Conservation (phyloP, 2,113 vertebrate species). For the Xiphophorus couchianus region DNA sequence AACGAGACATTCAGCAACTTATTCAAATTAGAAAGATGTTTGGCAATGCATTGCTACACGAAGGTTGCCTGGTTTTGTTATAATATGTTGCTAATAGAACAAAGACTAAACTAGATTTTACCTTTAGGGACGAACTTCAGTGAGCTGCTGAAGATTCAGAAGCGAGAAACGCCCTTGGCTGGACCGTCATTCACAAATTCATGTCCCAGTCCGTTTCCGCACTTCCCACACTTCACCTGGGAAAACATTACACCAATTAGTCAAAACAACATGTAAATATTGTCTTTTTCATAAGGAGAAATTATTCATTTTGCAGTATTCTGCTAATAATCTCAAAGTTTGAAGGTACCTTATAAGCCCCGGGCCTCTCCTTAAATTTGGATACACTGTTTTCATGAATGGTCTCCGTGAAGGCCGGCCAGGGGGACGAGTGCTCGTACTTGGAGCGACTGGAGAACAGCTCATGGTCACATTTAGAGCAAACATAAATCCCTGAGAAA, state of each 20-base stretch:
- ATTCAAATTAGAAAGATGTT: neutral
- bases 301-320: neutral
- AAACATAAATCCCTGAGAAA: slow-evolving; percentile 86
- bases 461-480: slow-evolving; percentile 86
- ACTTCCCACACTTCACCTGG: slow-evolving; percentile 75
- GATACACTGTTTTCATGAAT: slow-evolving; percentile 85
- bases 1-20: neutral
- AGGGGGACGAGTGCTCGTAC: slow-evolving; percentile 91
- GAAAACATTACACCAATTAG: slow-evolving; percentile 4
- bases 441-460: slow-evolving; percentile 91
- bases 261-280: neutral
- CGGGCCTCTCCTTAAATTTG: slow-evolving; percentile 81
- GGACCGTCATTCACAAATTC: slow-evolving; percentile 94
- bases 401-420: slow-evolving; percentile 93
- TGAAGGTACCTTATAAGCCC: slow-evolving; percentile 84
- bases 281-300: neutral
- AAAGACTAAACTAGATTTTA: slow-evolving; percentile 42
- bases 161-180: slow-evolving; percentile 84
- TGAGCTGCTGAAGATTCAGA: slow-evolving; percentile 99
- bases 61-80: neutral
- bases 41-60: neutral
- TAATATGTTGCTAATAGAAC: neutral
- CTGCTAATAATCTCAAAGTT: neutral
- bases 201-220: slow-evolving; percentile 92
- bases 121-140: slow-evolving; percentile 93